These are phyloP conservation scores for Halcyon chelicuti DNA, from an alignment of 2,797 vertebrate species.

Conservation along the genomic window DNA sequence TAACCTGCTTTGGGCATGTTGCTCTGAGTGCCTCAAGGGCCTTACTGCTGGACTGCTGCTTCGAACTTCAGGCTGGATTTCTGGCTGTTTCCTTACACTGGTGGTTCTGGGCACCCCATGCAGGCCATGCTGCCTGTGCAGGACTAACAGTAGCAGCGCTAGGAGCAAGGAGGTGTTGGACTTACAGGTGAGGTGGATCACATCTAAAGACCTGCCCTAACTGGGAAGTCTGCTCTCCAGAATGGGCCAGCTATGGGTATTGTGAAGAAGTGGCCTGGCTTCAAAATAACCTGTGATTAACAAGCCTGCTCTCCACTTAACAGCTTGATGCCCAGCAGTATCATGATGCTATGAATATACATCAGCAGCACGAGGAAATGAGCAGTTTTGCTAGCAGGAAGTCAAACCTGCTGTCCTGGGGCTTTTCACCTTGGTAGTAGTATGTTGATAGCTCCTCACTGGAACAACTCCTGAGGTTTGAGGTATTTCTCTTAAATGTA, in stretches of 20 bases:
- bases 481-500: not conserved
- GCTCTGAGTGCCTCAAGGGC: not conserved
- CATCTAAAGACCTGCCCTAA: not conserved
- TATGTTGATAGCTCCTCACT: not conserved
- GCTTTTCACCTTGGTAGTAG: not conserved
- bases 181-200: not conserved
- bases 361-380: not conserved
- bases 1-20: not conserved
- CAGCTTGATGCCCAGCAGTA: not conserved
- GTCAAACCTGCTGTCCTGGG: not conserved
- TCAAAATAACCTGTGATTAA: not conserved
- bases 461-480: not conserved
- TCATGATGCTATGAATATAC: not conserved
- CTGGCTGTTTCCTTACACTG: not conserved
- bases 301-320: not conserved
- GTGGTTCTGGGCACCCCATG: not conserved
- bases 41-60: not conserved
- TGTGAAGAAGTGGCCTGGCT: not conserved
- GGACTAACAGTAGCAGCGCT: not conserved
- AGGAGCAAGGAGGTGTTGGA: not conserved
- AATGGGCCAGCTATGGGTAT: rapidly evolving
- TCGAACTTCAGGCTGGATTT: not conserved
- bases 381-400: not conserved
- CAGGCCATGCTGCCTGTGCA: not conserved
- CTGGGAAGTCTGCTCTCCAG: not conserved